A percentile compares a stretch with the other conserved stretches of the same genome.
These are phyloP conservation scores for Hemicordylus capensis DNA, from an alignment of 2,113 vertebrate species.

Conservation along the genomic window DNA sequence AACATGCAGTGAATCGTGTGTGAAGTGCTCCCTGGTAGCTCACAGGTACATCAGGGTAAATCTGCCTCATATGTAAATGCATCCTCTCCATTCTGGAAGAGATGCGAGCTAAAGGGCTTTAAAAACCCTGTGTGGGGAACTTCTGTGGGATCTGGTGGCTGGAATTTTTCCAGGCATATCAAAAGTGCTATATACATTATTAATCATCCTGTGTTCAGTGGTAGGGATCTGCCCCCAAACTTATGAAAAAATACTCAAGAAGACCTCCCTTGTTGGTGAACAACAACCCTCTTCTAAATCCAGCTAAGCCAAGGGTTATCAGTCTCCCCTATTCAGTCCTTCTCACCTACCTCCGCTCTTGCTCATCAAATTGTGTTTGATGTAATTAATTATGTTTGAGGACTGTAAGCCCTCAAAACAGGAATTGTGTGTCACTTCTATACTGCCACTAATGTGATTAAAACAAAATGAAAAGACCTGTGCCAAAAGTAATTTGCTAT, in stretches of 20 bases:
- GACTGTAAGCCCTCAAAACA: neutral
- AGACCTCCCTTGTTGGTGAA: neutral
- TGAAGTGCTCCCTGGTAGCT: no score
- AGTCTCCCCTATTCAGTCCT: no score
- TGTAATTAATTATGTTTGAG: no score
- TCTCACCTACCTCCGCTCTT: no score
- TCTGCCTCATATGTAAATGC: no score
- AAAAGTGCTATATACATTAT: neutral
- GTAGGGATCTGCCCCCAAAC: neutral
- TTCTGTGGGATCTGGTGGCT: neutral
- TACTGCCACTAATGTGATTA: neutral
- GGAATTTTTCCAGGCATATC: neutral
- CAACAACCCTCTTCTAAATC: neutral
- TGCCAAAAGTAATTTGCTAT: neutral
- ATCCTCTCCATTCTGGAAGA: no score
- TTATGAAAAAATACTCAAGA: neutral
- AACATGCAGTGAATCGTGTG: no score
- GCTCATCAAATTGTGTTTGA: no score
- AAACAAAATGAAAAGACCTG: neutral
- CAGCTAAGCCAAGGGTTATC: neutral
- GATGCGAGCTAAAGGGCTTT: neutral
- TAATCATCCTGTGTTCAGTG: neutral
- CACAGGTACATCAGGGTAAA: no score
- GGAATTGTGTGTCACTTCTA: neutral
- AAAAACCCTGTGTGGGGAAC: neutral